A percentile compares a stretch with the other conserved stretches of the same genome.
phyloP scores from a whole-genome alignment of 2,888 invertebrate genomes.

The Cheilosia scutellata region DNA sequence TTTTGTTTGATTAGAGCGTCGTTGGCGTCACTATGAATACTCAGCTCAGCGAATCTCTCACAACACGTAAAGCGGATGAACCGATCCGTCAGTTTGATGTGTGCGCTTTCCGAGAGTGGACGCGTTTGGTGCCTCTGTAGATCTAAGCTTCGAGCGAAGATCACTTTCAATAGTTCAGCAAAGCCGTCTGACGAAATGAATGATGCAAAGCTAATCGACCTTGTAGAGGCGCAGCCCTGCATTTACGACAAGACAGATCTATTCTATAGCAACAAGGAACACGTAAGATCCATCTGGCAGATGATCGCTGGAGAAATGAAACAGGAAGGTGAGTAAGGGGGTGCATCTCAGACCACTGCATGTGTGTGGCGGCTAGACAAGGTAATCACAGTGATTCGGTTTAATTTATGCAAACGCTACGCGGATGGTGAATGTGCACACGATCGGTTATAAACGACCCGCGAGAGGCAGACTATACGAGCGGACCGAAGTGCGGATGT shows the following conservation, averaged over 20 bases:
- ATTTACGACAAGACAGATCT: slow-evolving; percentile 77
- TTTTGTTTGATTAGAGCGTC: slow-evolving; percentile 53
- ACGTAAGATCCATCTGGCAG: slow-evolving; percentile 76
- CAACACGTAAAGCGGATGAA: slow-evolving; percentile 74
- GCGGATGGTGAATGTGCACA: slow-evolving; percentile 73
- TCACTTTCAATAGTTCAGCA: slow-evolving; percentile 21
- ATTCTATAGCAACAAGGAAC: slow-evolving; percentile 76
- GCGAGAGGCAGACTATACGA: slow-evolving; percentile 45
- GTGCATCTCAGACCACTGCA: slow-evolving; percentile 39
- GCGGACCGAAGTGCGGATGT: slow-evolving; percentile 73
- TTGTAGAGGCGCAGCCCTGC: slow-evolving; percentile 73
- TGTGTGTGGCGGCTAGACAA: slow-evolving; percentile 66
- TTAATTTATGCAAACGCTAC: slow-evolving; percentile 73
- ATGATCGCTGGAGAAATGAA: slow-evolving; percentile 76
- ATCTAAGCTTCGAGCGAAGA: slow-evolving; percentile 15
- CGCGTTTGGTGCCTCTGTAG: slow-evolving; percentile 41
- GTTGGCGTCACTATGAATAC: slow-evolving; percentile 45
- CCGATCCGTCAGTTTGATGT: slow-evolving; percentile 73
- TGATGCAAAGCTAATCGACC: slow-evolving; percentile 76
- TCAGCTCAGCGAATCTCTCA: slow-evolving; percentile 60
- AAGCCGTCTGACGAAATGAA: slow-evolving; percentile 53
- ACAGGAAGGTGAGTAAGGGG: slow-evolving; percentile 75
- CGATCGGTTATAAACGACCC: slow-evolving; percentile 60
- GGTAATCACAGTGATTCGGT: slow-evolving; percentile 60
- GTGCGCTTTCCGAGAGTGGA: slow-evolving; percentile 72